A percentile compares a stretch with the other conserved stretches of the same genome.
phyloP scores from a whole-genome alignment of 2,888 invertebrate species.

The Torymus tubicola region DNA sequence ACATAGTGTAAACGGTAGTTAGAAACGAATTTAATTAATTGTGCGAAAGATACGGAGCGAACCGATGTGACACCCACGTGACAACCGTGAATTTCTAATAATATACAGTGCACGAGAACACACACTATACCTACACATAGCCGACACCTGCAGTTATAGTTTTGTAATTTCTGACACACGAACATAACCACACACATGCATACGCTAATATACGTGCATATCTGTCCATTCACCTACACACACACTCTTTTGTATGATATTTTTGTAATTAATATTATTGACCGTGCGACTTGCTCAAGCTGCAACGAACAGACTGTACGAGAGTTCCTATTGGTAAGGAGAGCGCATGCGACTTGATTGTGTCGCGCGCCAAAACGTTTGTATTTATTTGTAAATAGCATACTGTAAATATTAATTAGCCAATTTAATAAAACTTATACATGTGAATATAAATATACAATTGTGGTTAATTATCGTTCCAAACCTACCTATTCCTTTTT shows the following conservation, averaged over 20 bases:
- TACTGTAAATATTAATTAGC: conserved; percentile 55
- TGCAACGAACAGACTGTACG: conserved; percentile 75
- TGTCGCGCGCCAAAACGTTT: conserved; percentile 63
- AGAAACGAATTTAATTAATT: no score
- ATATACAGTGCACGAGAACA: no score
- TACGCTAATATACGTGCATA: background rate
- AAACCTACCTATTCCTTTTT: no score
- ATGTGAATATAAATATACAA: conserved; percentile 40
- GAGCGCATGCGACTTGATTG: conserved; percentile 52
- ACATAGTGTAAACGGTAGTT: no score
- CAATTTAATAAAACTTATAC: conserved; percentile 52
- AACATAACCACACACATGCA: background rate
- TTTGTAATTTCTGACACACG: background rate
- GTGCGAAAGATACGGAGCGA: no score
- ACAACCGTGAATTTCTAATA: no score
- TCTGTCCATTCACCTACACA: conserved; percentile 43
- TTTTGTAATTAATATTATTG: conserved; percentile 63
- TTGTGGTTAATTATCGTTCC: background rate
- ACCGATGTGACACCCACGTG: no score
- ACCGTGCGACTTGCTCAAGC: conserved; percentile 66
- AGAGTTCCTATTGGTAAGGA: conserved; percentile 73
- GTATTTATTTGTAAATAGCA: conserved; percentile 67
- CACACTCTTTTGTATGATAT: conserved; percentile 59
- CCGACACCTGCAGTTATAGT: no score
- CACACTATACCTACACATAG: no score